Evolutionary conservation across 1,140 invertebrate species (phyloP), one percentile per base, ranked within the genome.

Genomic region (Cardiocondyla obscurior): DNA sequence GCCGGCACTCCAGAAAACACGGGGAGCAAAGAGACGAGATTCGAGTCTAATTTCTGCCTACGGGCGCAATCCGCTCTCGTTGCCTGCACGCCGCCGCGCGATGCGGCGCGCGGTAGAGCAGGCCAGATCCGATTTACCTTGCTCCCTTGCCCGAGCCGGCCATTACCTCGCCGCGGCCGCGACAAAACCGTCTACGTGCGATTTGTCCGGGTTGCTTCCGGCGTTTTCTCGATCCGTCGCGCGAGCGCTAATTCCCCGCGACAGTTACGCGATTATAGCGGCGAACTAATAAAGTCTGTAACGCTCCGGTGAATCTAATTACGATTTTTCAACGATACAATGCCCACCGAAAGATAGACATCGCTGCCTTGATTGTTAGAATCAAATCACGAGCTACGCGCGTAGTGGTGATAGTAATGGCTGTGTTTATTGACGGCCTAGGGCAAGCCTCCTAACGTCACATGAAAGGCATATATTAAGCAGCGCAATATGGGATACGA

Each of bases 21-120:
- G 87, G 81, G 88, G 83, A 88, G 87, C 85, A 88, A 85, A 83
- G 83, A 88, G 86, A 82, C 85, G 85, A 81, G 86, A 91, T 85
- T 90, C 87, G 85, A 88, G 85, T 89, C 86, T 91, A 91, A 91
- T 92, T 91, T 87, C 88, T 88, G 88, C 90, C 89, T 88, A 84
- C 55, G 88, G 90, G 85, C 58, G 88, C 88, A 89, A 89, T 89
- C 82, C 84, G 88, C 87, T 88, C 86, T 82, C 86, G 83, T 87
- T 87, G 85, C 76, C 22, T 67, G 85, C 36, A 36, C 58, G 36
- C 49, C 55, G 39, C 30, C 57, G 65, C 57, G 58, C 69, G 16
- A 57, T 4, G 30, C 16, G n/a, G 14, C 58, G 58, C 58, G 58
- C 77, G 46, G 65, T 73, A 81, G 60, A 82, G 69, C 69, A 39